A percentile compares a stretch with the other conserved stretches of the same genome.
These are phyloP conservation scores for Chunga burmeisteri DNA, from an alignment of 2,113 vertebrate species.

Conservation along the genomic window DNA sequence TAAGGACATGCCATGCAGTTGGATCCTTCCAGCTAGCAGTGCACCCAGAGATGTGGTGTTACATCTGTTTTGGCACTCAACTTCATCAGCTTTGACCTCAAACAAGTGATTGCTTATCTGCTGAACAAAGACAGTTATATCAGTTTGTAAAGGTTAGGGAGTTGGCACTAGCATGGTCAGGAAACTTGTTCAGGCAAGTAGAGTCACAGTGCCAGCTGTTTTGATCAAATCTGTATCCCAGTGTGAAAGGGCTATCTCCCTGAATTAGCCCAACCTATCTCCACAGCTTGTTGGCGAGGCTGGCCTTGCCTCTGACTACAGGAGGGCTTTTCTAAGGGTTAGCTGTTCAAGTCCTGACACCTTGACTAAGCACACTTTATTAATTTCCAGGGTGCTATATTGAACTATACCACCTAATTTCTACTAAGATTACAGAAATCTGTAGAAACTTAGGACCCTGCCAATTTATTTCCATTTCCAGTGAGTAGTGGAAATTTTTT, in stretches of 20 bases:
- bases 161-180: not conserved
- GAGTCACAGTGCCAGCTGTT: not conserved
- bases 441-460: not conserved
- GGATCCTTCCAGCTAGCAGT: not conserved
- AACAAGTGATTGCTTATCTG: not conserved
- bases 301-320: not conserved
- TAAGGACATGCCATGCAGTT: not conserved
- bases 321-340: not conserved
- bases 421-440: not conserved
- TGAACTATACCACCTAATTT: not conserved
- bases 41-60: not conserved
- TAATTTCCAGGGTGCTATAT: not conserved
- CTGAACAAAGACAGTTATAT: not conserved
- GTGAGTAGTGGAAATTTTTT: not conserved
- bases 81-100: not conserved
- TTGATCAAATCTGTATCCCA: not conserved
- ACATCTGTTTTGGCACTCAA: not conserved
- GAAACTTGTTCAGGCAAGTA: not conserved
- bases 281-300: not conserved
- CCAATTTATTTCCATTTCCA: not conserved
- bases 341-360: not conserved
- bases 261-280: not conserved
- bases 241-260: accelerated
- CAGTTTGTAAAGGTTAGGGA: not conserved
- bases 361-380: not conserved